Percentiles rank a stretch among this genome's conserved stretches.
Conservation (phyloP, 1,140 invertebrate species). For the Drosophila grimshawi region DNA sequence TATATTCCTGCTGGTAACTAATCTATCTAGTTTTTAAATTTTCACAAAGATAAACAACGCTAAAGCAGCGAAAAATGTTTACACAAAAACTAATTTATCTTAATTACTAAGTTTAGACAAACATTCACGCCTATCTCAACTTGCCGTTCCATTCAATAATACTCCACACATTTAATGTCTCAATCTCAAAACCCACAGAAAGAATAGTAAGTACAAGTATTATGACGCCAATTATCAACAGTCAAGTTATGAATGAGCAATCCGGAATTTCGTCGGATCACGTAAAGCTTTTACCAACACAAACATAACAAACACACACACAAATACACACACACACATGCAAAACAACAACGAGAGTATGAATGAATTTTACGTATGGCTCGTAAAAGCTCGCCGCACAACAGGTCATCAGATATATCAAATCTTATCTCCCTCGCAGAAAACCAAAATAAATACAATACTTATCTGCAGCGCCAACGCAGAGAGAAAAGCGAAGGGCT, state of each 20-base stretch:
- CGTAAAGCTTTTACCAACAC: slow-evolving; percentile 6
- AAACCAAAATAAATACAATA: slow-evolving; percentile 34
- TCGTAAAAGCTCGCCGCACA: slow-evolving; percentile 32
- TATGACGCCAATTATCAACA: slow-evolving; percentile 5
- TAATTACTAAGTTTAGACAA: too few species aligned
- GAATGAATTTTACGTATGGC: slow-evolving; percentile 25
- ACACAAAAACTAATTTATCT: too few species aligned
- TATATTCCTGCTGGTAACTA: not conserved
- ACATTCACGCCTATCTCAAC: too few species aligned
- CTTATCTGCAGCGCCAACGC: slow-evolving; percentile 9
- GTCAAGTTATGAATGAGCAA: slow-evolving; percentile 44
- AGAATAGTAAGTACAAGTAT: slow-evolving; percentile 2
- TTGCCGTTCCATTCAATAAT: too few species aligned
- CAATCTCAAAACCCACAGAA: not conserved
- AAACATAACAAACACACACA: slow-evolving; percentile 7
- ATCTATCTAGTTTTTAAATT: not conserved
- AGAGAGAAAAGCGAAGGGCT: slow-evolving; percentile 1
- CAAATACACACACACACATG: not conserved
- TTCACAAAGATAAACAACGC: too few species aligned
- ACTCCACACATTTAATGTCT: too few species aligned
- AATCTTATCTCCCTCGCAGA: not conserved
- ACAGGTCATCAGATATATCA: slow-evolving; percentile 25
- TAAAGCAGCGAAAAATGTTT: too few species aligned
- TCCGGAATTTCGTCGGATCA: slow-evolving; percentile 35
- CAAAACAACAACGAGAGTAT: slow-evolving; percentile 11